Percentiles rank a stretch among this genome's conserved stretches.
These are phyloP conservation scores for Brachyopa scutellaris DNA, from an alignment of 2,888 invertebrate species.

Conservation along the genomic window DNA sequence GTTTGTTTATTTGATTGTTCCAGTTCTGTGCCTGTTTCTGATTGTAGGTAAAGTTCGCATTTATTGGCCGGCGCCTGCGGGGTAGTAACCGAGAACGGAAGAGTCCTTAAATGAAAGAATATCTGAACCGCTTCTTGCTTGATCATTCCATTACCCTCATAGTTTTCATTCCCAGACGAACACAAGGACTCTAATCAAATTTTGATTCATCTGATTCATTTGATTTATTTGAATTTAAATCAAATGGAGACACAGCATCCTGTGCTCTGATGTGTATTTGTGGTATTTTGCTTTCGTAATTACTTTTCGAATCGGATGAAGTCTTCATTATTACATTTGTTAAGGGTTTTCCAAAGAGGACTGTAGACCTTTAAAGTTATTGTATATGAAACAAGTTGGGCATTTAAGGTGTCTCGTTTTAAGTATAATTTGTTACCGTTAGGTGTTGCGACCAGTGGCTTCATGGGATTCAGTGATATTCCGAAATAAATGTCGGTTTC, in stretches of 20 bases:
- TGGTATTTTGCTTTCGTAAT: constrained; percentile 20
- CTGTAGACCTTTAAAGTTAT: too few species aligned
- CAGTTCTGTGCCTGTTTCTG: constrained; percentile 12
- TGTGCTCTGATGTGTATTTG: not conserved
- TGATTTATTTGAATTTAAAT: constrained; percentile 56
- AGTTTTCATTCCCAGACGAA: not conserved
- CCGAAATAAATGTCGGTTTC: too few species aligned
- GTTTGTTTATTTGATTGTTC: constrained; percentile 7
- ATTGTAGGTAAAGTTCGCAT: constrained; percentile 16
- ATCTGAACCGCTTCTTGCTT: not conserved
- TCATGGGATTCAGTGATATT: too few species aligned
- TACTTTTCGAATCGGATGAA: constrained; percentile 7
- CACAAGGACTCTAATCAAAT: constrained; percentile 42
- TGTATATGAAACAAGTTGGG: too few species aligned
- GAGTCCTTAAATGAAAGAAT: not conserved
- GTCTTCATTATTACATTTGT: constrained; percentile 8
- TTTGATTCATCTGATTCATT: constrained; percentile 57
- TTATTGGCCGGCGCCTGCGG: not conserved
- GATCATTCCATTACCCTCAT: constrained; percentile 7
- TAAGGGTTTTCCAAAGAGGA: too few species aligned
- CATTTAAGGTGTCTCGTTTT: too few species aligned
- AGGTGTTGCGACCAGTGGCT: too few species aligned
- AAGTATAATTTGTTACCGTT: too few species aligned
- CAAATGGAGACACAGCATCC: constrained; percentile 25
- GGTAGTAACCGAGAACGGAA: not conserved